These are phyloP conservation scores for Acanthurus leucopareius DNA, from an alignment of 2,797 vertebrate species.

Conservation along the genomic window DNA sequence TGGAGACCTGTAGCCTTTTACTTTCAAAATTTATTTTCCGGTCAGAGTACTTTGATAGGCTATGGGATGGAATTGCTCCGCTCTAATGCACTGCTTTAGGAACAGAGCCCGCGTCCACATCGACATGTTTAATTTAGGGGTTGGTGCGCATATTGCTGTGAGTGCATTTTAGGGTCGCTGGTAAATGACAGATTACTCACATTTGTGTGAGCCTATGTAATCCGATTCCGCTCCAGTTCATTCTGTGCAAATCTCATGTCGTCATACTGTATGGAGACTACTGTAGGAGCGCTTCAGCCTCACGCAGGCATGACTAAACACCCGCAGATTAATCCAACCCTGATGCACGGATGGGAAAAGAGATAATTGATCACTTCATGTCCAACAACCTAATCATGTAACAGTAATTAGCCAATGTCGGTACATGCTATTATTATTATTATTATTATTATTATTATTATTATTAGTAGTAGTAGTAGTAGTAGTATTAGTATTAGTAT, in stretches of 20 bases:
- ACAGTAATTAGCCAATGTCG: no score
- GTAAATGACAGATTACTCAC: constrained; percentile 86
- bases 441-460: background rate
- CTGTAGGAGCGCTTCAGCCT: constrained; percentile 73
- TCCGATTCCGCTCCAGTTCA: constrained; percentile 85
- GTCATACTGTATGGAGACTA: constrained; percentile 72
- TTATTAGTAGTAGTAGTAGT: background rate
- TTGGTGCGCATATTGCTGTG: constrained; percentile 53
- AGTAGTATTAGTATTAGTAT: no score
- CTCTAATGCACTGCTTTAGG: constrained; percentile 26
- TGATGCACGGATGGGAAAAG: constrained; percentile 29
- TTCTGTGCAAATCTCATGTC: constrained; percentile 85
- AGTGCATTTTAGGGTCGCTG: constrained; percentile 69
- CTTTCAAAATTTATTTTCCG: constrained; percentile 12
- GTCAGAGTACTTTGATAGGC: constrained; percentile 18
- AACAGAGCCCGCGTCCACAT: constrained; percentile 42
- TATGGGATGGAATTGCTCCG: constrained; percentile 18
- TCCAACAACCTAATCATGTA: background rate
- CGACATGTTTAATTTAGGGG: constrained; percentile 67
- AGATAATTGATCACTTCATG: background rate
- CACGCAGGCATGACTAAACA: constrained; percentile 68
- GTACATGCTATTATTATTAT: background rate
- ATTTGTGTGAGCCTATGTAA: constrained; percentile 85
- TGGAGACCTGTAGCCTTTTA: no score
- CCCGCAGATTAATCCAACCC: constrained; percentile 69